Evolutionary conservation across 2,113 vertebrate genomes (phyloP).

Genomic region (Pangasianodon hypophthalmus): DNA sequence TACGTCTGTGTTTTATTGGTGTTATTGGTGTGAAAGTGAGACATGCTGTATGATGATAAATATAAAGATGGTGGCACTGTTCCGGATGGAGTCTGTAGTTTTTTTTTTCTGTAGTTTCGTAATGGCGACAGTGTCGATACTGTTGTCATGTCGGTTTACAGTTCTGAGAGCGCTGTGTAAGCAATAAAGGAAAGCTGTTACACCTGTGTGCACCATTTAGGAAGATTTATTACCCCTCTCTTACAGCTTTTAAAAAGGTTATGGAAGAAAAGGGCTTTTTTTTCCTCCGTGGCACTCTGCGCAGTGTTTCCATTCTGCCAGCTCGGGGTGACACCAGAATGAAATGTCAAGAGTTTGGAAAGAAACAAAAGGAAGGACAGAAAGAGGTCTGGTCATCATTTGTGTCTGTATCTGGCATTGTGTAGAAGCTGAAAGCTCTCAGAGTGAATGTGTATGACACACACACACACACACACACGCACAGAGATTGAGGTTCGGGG

Average conservation of each 20-base stretch:
- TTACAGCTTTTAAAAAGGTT: constrained; percentile 14
- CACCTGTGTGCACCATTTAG: constrained; percentile 10
- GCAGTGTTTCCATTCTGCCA: constrained; percentile 33
- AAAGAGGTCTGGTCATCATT: constrained; percentile 21
- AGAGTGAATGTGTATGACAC: not conserved
- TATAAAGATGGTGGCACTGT: not conserved
- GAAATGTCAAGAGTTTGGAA: constrained; percentile 12
- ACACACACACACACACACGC: not conserved
- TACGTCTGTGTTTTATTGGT: no score
- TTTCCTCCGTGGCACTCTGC: not conserved
- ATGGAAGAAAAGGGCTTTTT: not conserved
- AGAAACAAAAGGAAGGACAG: constrained; percentile 10
- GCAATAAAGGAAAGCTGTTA: constrained; percentile 10
- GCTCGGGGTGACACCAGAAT: constrained; percentile 4
- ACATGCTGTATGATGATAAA: not conserved
- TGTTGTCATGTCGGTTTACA: not conserved
- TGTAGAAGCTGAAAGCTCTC: not conserved
- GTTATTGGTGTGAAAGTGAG: no score
- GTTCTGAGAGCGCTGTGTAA: not conserved
- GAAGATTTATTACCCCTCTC: constrained; percentile 20
- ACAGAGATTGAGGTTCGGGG: not conserved
- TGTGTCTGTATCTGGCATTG: not conserved
- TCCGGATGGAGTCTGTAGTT: not conserved
- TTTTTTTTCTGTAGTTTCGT: not conserved
- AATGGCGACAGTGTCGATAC: not conserved